Evolutionary conservation across 2,113 vertebrate species (phyloP).

Genomic region (Scartelaos histophorus): DNA sequence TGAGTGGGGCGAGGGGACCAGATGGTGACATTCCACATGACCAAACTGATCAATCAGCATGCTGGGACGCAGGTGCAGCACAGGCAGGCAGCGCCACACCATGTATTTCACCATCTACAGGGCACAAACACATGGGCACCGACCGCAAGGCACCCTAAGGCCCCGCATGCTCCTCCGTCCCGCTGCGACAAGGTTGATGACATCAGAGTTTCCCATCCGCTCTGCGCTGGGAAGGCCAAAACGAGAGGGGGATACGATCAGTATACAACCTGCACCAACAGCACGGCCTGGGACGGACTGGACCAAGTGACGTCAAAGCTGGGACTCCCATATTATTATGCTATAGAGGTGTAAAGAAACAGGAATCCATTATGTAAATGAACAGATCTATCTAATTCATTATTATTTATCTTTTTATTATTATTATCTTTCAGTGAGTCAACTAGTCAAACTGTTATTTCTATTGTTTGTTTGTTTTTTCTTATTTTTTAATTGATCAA

Average conservation of each 20-base stretch:
- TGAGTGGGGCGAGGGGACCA: conserved; percentile 91
- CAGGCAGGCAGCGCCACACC: conserved; percentile 98
- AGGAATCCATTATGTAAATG: background rate
- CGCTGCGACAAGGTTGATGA: conserved; percentile 76
- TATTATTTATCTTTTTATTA: background rate
- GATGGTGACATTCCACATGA: conserved; percentile 99
- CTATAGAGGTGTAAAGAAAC: conserved; percentile 7
- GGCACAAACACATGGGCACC: conserved; percentile 72
- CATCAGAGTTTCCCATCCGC: conserved; percentile 76
- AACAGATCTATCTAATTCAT: background rate
- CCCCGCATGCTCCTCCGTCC: conserved; percentile 64
- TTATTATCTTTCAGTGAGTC: no score
- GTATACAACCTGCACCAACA: conserved; percentile 45
- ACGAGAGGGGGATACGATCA: conserved; percentile 23
- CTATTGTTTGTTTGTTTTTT: no score
- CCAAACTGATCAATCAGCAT: conserved; percentile 99
- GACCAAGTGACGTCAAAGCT: conserved; percentile 65
- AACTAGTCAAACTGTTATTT: no score
- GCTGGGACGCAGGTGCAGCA: conserved; percentile 98
- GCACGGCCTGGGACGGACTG: conserved; percentile 42
- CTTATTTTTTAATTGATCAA: no score
- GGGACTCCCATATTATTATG: conserved; percentile 64
- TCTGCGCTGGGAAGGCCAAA: conserved; percentile 51
- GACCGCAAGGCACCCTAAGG: conserved; percentile 67
- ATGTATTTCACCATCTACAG: conserved; percentile 96